Conservation (phyloP, 2,113 vertebrate species). For the Gymnorhina tibicen region DNA sequence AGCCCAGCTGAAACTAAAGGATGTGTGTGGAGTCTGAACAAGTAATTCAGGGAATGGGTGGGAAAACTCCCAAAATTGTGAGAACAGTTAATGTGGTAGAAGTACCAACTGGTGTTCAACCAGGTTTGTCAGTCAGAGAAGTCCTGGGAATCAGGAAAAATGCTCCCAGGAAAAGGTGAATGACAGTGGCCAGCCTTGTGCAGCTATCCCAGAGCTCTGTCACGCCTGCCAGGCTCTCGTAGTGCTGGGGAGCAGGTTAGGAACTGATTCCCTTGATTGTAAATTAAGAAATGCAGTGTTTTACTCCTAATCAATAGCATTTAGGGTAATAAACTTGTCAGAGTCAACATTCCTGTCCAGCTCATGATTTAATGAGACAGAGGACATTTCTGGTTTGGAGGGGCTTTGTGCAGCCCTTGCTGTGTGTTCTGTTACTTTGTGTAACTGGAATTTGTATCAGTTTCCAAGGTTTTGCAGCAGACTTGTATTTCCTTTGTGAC, state of each 20-base stretch:
- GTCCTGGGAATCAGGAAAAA: rapidly evolving
- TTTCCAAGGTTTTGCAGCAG: neutral
- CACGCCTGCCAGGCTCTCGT: neutral
- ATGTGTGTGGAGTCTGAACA: neutral
- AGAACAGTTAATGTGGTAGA: neutral
- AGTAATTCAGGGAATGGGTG: neutral
- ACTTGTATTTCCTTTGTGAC: neutral
- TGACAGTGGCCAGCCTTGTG: neutral
- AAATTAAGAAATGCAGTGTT: neutral
- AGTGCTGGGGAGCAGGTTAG: neutral
- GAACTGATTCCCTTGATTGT: neutral
- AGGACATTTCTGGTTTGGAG: neutral
- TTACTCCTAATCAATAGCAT: neutral
- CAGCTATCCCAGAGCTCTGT: neutral
- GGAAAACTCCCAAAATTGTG: neutral
- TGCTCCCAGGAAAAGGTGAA: rapidly evolving
- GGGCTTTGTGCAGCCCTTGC: neutral
- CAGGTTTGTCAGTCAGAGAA: rapidly evolving
- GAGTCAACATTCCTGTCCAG: neutral
- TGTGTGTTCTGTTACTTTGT: neutral
- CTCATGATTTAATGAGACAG: neutral
- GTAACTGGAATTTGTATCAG: neutral
- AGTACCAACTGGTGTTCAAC: neutral
- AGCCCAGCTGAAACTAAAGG: neutral
- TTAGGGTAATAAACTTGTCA: neutral